Evolutionary conservation across 2,797 vertebrate species (phyloP).

Genomic region (Chaenodraco wilsoni): DNA sequence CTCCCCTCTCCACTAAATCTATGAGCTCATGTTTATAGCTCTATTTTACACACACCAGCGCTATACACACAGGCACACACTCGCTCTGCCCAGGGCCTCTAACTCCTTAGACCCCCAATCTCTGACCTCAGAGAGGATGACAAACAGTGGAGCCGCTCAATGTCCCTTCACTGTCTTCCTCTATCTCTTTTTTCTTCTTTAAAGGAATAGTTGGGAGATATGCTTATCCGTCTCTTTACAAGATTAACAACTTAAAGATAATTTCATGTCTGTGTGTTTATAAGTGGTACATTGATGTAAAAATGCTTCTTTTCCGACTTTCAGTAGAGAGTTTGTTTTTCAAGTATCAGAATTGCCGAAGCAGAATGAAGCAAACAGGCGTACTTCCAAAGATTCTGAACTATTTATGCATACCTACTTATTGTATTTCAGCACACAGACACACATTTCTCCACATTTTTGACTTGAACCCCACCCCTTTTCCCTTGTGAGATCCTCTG

Average conservation of each 20-base stretch:
- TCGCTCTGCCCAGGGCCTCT: constrained; percentile 27
- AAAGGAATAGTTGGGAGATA: constrained; percentile 14
- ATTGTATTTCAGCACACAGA: constrained; percentile 13
- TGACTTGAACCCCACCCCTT: neutral
- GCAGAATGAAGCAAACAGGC: neutral
- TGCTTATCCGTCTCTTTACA: neutral
- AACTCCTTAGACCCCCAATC: constrained; percentile 34
- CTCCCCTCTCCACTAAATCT: constrained; percentile 43
- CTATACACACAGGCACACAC: constrained; percentile 18
- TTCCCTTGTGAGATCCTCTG: constrained; percentile 28
- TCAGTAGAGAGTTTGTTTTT: neutral
- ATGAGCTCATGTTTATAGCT: constrained; percentile 45
- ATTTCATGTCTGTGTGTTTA: neutral
- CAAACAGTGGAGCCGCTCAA: neutral
- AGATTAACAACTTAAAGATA: neutral
- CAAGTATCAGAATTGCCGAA: neutral
- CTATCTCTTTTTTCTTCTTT: neutral
- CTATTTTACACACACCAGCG: constrained; percentile 9
- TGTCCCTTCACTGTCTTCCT: constrained; percentile 11
- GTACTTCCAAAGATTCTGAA: neutral
- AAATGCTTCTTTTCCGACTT: neutral
- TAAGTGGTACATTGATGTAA: neutral
- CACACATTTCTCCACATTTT: constrained; percentile 1
- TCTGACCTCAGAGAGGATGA: constrained; percentile 26
- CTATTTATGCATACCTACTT: constrained; percentile 2